Conservation (phyloP, 1,140 invertebrate genomes). For the Condylostylus longicornis region DNA sequence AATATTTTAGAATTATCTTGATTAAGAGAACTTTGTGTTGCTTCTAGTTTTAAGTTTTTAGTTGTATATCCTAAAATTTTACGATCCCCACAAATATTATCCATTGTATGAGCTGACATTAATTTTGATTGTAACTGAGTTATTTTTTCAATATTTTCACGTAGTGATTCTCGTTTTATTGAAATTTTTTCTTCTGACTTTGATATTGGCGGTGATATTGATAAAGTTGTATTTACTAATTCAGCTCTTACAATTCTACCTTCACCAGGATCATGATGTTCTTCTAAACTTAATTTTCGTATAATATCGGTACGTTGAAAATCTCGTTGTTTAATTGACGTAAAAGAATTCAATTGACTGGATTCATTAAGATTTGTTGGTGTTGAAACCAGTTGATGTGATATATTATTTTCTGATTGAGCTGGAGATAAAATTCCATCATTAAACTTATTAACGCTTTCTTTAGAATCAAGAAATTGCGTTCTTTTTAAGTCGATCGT, state of each 20-base stretch:
- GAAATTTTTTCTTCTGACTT: slow-evolving; percentile 5
- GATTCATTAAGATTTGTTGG: too few species aligned
- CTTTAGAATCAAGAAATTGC: slow-evolving; percentile 14
- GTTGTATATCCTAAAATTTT: background rate
- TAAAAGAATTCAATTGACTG: too few species aligned
- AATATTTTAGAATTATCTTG: too few species aligned
- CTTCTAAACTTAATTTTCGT: slow-evolving; percentile 1
- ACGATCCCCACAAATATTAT: slow-evolving; percentile 8
- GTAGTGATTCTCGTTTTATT: slow-evolving; percentile 19
- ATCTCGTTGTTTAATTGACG: background rate
- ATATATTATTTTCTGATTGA: slow-evolving; percentile 22
- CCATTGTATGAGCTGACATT: slow-evolving; percentile 27
- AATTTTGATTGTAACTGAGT: slow-evolving; percentile 29
- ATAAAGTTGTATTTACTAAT: slow-evolving; percentile 24
- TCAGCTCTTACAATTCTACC: slow-evolving; percentile 25
- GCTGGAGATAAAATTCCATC: slow-evolving; percentile 14
- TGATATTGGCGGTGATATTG: slow-evolving; percentile 6
- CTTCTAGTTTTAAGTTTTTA: background rate
- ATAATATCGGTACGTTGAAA: background rate
- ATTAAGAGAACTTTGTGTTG: too few species aligned
- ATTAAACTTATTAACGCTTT: slow-evolving; percentile 1
- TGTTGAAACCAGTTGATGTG: too few species aligned
- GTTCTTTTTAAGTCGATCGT: slow-evolving; percentile 29
- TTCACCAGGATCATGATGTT: slow-evolving; percentile 6
- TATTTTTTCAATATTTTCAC: slow-evolving; percentile 31